Evolutionary conservation across 2,113 vertebrate genomes (phyloP), one percentile per base, ranked within the genome.

Genomic region (Hyaena hyaena): DNA sequence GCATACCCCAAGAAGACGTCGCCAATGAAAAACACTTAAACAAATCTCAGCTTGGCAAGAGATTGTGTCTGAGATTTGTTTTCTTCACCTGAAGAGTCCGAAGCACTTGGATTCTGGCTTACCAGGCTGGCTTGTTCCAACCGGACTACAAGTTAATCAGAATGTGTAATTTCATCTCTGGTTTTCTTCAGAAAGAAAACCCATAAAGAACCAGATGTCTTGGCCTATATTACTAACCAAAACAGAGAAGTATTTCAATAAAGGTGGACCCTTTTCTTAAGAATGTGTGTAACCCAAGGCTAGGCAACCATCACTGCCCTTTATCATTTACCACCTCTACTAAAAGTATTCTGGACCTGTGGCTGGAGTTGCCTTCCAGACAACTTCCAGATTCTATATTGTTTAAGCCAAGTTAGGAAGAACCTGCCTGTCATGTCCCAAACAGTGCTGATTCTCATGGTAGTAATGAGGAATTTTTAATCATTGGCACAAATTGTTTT

Each of bases 161-260:
- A 74, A 88, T 31, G 12, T 26, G 5, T 39, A 65, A 69, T 66
- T 82, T 95, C 77, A 86, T 39, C 43, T 88, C 19, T 39, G 35
- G 50, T 93, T 95, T 82, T 79, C 88, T 82, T 92, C 58, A 68
- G 39, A 48, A 96, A 89, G 66, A 93, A 95, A 95, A 61, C 4
- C 77, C 26, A n/a, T 28, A 15, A 68, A 87, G 43, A 95, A 76
- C 24, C 24, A 81, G 92, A 94, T 65, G 9, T 1, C 14, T 74
- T 95, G 21, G 33, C 14, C 79, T 92, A 33, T 45, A 73, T 45
- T 91, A 68, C 86, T 89, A 93, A 10, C n/a, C 19, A 82, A 96
- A 93, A 61, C 79, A 86, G 24, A 39, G 43, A 73, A 86, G 5
- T 82, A 65, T 69, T 84, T 88, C 11, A 86, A n/a, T 31, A 53